Percentiles rank a stretch among this genome's conserved stretches.
These are phyloP conservation scores for Chaetodon auriga DNA, from an alignment of 2,113 vertebrate species.

Conservation along the genomic window DNA sequence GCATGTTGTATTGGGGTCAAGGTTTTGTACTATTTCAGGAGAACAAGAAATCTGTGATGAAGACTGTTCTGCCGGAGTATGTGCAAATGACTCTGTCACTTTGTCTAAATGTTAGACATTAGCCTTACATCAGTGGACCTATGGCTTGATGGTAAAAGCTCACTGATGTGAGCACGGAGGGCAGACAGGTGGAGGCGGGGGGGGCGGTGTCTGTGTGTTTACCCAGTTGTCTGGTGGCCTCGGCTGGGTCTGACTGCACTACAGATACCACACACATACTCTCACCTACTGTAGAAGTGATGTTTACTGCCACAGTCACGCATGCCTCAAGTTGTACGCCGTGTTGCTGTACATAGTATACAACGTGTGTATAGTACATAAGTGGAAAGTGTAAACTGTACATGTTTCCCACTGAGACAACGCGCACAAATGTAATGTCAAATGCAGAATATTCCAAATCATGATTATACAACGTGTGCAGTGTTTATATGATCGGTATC, in stretches of 20 bases:
- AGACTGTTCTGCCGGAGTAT: neutral
- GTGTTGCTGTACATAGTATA: neutral
- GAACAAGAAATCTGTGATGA: constrained; percentile 14
- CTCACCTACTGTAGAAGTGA: constrained; percentile 26
- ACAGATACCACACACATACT: constrained; percentile 54
- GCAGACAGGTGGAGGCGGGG: constrained; percentile 49
- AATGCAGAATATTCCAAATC: neutral
- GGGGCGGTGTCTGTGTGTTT: constrained; percentile 56
- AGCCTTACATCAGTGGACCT: constrained; percentile 6
- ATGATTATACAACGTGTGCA: neutral
- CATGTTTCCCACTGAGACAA: neutral
- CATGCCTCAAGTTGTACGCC: constrained; percentile 23
- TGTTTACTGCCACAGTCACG: neutral
- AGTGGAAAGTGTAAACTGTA: neutral
- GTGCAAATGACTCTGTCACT: neutral
- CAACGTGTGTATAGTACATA: neutral
- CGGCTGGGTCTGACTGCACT: constrained; percentile 22
- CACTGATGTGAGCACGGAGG: constrained; percentile 27
- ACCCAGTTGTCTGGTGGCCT: constrained; percentile 73
- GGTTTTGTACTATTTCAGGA: neutral
- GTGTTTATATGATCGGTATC: neutral
- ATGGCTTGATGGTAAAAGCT: constrained; percentile 36
- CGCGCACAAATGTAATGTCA: neutral
- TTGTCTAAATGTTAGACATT: constrained; percentile 9
- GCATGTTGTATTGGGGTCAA: neutral